These are phyloP conservation scores for Octodonta nipae DNA, from an alignment of 2,888 invertebrate species.

Conservation along the genomic window DNA sequence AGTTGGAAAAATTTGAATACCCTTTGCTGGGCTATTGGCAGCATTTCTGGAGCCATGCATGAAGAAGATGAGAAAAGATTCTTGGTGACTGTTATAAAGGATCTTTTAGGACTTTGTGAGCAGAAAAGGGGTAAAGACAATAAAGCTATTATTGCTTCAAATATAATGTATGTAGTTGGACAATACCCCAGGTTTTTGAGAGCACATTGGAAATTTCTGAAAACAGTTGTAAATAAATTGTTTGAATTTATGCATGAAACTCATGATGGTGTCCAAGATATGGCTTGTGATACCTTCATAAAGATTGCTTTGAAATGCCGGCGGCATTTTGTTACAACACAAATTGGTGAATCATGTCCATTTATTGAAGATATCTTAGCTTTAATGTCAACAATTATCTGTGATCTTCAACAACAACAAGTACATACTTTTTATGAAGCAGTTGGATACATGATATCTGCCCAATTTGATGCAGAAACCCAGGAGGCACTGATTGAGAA, in stretches of 20 bases:
- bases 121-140: constrained; percentile 99
- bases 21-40: constrained; percentile 98
- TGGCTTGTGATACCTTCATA: constrained; percentile 99
- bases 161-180: constrained; percentile 99
- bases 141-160: constrained; percentile 98
- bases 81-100: constrained; percentile 96
- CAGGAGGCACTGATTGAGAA: constrained; percentile 93
- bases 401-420: constrained; percentile 96
- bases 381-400: constrained; percentile 93
- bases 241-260: constrained; percentile 99
- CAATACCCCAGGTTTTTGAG: constrained; percentile 96
- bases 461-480: constrained; percentile 77
- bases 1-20: constrained; percentile 99
- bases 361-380: constrained; percentile 97
- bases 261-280: constrained; percentile 98
- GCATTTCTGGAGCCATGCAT: constrained; percentile 80
- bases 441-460: constrained; percentile 96
- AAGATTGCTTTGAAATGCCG: constrained; percentile 98
- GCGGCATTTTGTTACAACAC: constrained; percentile 91
- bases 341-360: constrained; percentile 90
- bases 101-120: constrained; percentile 90
- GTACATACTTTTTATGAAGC: constrained; percentile 99
- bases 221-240: constrained; percentile 98
- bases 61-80: constrained; percentile 99
- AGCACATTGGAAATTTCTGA: constrained; percentile 99